Evolutionary conservation across 2,888 invertebrate species (phyloP).

Genomic region (Tetramorium bicarinatum): DNA sequence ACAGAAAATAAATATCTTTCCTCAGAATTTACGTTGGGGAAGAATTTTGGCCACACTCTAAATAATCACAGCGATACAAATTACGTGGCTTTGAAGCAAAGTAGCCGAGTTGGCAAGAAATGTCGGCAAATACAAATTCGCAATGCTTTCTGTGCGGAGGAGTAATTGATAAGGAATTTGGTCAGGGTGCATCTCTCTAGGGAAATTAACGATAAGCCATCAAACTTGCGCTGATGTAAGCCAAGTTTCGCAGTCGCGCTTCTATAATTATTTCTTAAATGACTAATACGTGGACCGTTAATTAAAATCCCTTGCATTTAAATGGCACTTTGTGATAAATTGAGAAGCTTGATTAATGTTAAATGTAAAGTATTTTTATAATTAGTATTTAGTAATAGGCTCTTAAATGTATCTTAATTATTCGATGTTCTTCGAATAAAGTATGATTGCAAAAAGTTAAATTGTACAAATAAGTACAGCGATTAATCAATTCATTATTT

Average conservation of each 20-base stretch:
- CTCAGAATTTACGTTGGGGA: not conserved
- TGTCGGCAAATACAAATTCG: constrained; percentile 38
- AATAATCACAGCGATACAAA: constrained; percentile 13
- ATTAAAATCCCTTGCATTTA: constrained; percentile 38
- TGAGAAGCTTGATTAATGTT: not conserved
- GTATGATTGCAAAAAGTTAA: not conserved
- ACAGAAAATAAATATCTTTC: not conserved
- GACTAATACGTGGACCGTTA: constrained; percentile 23
- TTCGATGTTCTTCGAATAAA: not conserved
- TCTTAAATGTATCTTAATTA: constrained; percentile 10
- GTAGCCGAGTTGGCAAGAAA: constrained; percentile 26
- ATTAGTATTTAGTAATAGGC: not conserved
- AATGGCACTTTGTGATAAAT: not conserved
- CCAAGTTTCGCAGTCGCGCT: constrained; percentile 53
- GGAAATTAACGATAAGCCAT: constrained; percentile 73
- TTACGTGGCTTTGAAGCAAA: constrained; percentile 9
- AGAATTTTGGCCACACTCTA: not conserved
- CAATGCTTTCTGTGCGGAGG: constrained; percentile 47
- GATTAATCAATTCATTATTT: not conserved
- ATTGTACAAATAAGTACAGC: not conserved
- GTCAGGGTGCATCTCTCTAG: constrained; percentile 63
- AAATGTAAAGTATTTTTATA: not conserved
- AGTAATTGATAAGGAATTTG: constrained; percentile 72
- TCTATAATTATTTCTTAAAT: constrained; percentile 68
- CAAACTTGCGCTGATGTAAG: constrained; percentile 58